Base-by-base conservation (phyloP, 2,888 invertebrate genomes). In the Orchesellides sinensis region DNA sequence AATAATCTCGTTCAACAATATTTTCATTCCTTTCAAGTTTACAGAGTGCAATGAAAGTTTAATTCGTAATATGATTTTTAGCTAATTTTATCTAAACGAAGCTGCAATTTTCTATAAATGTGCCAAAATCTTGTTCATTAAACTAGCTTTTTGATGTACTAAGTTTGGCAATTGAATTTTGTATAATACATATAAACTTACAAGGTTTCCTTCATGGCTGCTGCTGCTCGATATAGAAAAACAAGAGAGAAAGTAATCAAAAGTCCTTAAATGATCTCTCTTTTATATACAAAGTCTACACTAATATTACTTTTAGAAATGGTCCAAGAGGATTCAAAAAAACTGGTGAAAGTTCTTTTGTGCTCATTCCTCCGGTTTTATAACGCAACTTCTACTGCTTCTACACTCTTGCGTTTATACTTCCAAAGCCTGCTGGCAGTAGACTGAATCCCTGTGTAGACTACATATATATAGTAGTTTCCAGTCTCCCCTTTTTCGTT, bases 351-450 rank as follows among this genome's bases (percentile, higher is more conserved):
- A 72, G 70, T 72, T 72, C 59, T 59, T 45, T 56, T 59, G 70
- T 45, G 27, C 27, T 40, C 23, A 54, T 56, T 56, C 40, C 40
- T 40, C 23, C 35, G 49, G 17, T 40, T n/a, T 35, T 17, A 21
- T 54, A 69, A 29, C 19, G 32, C 17, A n/a, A 61, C 35, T 2
- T 19, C 61, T 32, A 61, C 32, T 21, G 27, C 56, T 8, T 8
- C 45, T 29, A 27, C 27, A 25, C 29, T 21, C 49, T 59, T 59
- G 45, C 70, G 59, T 56, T 56, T 72, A n/a, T 72, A 54, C 23
- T 54, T 72, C 12, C 21, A 72, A 61, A 63, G 73, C 73, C 73
- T 73, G 73, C 73, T 73, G 73, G 73, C 63, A 73, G 17, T 61
- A 12, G 40, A 8, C 49, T 32, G 27, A 21, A 29, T 40, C 25